Evolutionary conservation across 2,113 vertebrate species (phyloP).

Genomic region (Phyllopteryx taeniolatus): DNA sequence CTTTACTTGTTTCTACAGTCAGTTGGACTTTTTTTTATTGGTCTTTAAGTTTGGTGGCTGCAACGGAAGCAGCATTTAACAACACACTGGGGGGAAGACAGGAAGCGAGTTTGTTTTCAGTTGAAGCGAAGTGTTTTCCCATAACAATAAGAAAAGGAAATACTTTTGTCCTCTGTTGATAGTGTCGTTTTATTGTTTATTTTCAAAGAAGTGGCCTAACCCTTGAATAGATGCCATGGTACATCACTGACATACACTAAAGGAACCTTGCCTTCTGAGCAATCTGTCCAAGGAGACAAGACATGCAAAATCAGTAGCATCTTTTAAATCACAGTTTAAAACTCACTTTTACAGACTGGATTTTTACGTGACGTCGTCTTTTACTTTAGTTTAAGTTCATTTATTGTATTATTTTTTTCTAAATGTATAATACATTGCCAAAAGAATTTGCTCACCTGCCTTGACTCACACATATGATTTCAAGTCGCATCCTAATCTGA

Average conservation of each 20-base stretch:
- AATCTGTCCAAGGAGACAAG: background rate
- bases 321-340: background rate
- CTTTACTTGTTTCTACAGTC: slow-evolving; percentile 17
- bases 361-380: too few species aligned
- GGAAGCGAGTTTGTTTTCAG: slow-evolving; percentile 6
- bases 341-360: background rate
- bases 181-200: background rate
- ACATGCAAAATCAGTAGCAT: background rate
- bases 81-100: slow-evolving; percentile 16
- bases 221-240: background rate
- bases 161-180: slow-evolving; percentile 18
- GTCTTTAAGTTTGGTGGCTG: slow-evolving; percentile 35
- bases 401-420: too few species aligned
- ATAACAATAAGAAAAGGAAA: slow-evolving; percentile 20
- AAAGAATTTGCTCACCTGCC: too few species aligned
- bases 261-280: background rate
- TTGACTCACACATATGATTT: too few species aligned
- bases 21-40: slow-evolving; percentile 39
- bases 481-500: too few species aligned
- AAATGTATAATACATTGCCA: too few species aligned
- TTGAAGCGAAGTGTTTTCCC: slow-evolving; percentile 17
- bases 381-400: too few species aligned
- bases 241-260: background rate
- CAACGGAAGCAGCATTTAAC: slow-evolving; percentile 43
- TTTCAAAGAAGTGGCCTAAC: background rate